Percentiles rank a stretch among this genome's conserved stretches.
Conservation (phyloP, 2,113 vertebrate species). For the Periophthalmus modestus region DNA sequence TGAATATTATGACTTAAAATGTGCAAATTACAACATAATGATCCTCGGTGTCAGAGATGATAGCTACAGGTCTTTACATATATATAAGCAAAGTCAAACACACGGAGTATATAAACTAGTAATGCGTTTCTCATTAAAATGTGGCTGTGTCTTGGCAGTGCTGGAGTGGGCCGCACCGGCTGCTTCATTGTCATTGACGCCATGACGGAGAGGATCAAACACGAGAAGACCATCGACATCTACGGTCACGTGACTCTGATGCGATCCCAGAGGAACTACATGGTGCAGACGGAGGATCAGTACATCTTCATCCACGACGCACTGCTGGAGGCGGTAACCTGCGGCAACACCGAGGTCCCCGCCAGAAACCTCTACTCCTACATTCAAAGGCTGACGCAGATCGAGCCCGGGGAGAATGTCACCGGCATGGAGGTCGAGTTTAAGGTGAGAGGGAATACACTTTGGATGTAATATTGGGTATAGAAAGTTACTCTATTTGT, state of each 20-base stretch:
- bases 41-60: too few species aligned
- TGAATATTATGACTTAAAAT: too few species aligned
- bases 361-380: conserved; percentile 96
- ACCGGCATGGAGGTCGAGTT: conserved; percentile 98
- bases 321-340: conserved; percentile 94
- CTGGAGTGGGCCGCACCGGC: conserved; percentile 95
- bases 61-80: too few species aligned
- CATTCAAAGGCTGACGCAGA: conserved; percentile 97
- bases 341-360: conserved; percentile 98
- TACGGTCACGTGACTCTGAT: conserved; percentile 98
- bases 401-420: conserved; percentile 93
- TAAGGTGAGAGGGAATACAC: conserved; percentile 82
- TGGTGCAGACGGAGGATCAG: conserved; percentile 72
- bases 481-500: not conserved
- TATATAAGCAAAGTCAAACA: not conserved
- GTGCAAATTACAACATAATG: too few species aligned
- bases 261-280: conserved; percentile 99
- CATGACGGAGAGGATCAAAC: conserved; percentile 97
- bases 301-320: conserved; percentile 98
- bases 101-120: not conserved
- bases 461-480: not conserved
- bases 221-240: conserved; percentile 97
- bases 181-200: conserved; percentile 99
- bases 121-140: not conserved
- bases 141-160: conserved; percentile 72